A percentile compares a stretch with the other conserved stretches of the same genome.
These are phyloP conservation scores for Pseudomugil tenellus DNA, from an alignment of 2,797 vertebrate genomes.

Conservation along the genomic window DNA sequence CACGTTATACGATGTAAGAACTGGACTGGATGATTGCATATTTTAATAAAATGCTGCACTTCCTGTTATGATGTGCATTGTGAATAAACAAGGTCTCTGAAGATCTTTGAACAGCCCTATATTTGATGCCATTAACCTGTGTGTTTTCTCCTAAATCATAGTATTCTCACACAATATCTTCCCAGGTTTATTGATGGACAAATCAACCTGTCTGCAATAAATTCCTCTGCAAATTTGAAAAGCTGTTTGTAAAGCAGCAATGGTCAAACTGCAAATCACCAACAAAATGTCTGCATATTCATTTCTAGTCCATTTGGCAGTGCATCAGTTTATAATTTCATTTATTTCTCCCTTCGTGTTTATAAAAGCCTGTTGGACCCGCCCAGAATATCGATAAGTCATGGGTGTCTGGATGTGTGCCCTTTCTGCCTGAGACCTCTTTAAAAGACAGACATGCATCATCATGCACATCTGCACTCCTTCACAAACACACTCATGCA, in stretches of 20 bases:
- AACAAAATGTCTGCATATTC: conserved; percentile 48
- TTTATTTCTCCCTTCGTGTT: conserved; percentile 33
- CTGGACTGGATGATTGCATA: background rate
- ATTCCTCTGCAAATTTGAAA: conserved; percentile 20
- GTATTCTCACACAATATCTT: background rate
- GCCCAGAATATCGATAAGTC: conserved; percentile 59
- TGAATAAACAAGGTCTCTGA: background rate
- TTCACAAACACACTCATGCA: conserved; percentile 31
- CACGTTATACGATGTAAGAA: no score
- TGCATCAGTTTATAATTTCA: conserved; percentile 44
- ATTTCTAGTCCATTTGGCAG: conserved; percentile 58
- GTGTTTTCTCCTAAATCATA: background rate
- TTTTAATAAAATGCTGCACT: background rate
- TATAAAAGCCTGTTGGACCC: conserved; percentile 39
- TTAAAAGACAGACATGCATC: conserved; percentile 46
- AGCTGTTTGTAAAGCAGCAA: conserved; percentile 30
- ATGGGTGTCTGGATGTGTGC: conserved; percentile 24
- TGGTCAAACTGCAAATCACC: conserved; percentile 54
- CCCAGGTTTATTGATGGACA: background rate
- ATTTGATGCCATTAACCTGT: background rate
- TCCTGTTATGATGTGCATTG: background rate
- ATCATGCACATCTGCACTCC: conserved; percentile 44
- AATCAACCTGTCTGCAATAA: background rate
- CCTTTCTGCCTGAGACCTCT: conserved; percentile 33
- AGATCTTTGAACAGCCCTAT: background rate